These are phyloP conservation scores for Macroteleia sp. DNA, from an alignment of 2,888 invertebrate genomes.

Conservation along the genomic window DNA sequence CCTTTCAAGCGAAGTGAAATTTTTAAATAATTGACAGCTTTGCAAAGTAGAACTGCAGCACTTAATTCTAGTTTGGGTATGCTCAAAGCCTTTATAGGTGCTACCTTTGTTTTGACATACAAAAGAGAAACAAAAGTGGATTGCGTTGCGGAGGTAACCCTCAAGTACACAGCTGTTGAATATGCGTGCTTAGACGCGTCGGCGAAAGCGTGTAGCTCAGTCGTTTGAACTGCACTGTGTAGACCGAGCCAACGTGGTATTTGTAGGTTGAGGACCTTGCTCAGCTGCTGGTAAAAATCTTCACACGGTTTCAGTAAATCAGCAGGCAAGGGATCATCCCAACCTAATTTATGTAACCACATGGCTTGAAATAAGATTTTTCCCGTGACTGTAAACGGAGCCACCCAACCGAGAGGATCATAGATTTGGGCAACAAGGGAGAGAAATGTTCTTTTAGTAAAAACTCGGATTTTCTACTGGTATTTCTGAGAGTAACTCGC, in stretches of 20 bases:
- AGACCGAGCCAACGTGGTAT: too few species aligned
- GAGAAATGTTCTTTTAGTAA: background rate
- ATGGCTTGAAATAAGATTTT: background rate
- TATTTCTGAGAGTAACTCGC: background rate
- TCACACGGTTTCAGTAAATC: background rate
- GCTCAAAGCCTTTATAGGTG: constrained; percentile 45
- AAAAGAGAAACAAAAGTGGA: background rate
- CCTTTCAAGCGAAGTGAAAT: too few species aligned
- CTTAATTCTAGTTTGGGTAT: constrained; percentile 23
- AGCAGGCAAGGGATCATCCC: background rate
- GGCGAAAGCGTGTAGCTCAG: background rate
- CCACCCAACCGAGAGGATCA: background rate
- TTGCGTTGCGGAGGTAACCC: background rate
- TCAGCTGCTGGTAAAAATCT: background rate
- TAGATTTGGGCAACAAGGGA: background rate
- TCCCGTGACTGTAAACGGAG: background rate
- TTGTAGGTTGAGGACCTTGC: background rate
- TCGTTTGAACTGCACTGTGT: background rate
- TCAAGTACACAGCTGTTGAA: background rate
- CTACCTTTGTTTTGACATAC: constrained; percentile 40
- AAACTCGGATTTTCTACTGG: background rate
- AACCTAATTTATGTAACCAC: background rate
- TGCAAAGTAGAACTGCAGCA: constrained; percentile 27
- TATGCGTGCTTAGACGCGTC: constrained; percentile 2
- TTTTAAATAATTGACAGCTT: background rate